Conservation (phyloP, 2,113 vertebrate genomes). For the Otocyon megalotis region DNA sequence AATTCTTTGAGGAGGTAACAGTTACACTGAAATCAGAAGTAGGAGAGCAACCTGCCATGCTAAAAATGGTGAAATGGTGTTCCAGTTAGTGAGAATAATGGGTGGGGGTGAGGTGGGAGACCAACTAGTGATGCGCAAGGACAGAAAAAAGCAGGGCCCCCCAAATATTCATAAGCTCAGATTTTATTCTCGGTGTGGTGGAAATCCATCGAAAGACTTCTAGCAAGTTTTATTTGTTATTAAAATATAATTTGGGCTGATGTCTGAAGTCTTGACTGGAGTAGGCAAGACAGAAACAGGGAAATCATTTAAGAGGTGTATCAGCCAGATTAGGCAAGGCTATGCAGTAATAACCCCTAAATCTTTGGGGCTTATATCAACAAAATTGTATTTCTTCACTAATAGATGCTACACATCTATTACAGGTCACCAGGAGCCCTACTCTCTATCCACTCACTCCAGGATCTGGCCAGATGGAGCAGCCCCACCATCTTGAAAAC, state of each 20-base stretch:
- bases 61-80: neutral
- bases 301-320: neutral
- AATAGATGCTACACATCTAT: neutral
- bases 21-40: neutral
- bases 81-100: neutral
- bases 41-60: neutral
- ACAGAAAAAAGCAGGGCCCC: neutral
- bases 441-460: fast-evolving
- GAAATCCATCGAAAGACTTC: neutral
- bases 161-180: neutral
- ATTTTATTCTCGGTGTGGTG: neutral
- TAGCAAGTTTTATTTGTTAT: neutral
- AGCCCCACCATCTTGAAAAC: neutral
- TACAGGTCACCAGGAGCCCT: neutral
- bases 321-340: neutral
- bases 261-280: neutral
- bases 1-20: neutral
- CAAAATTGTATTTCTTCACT: neutral
- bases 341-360: neutral
- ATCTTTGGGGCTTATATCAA: neutral
- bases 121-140: neutral
- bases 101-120: neutral
- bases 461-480: no score
- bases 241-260: neutral
- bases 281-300: neutral